phyloP scores from a whole-genome alignment of 1,140 invertebrate species.

The Trachymyrmex septentrionalis region DNA sequence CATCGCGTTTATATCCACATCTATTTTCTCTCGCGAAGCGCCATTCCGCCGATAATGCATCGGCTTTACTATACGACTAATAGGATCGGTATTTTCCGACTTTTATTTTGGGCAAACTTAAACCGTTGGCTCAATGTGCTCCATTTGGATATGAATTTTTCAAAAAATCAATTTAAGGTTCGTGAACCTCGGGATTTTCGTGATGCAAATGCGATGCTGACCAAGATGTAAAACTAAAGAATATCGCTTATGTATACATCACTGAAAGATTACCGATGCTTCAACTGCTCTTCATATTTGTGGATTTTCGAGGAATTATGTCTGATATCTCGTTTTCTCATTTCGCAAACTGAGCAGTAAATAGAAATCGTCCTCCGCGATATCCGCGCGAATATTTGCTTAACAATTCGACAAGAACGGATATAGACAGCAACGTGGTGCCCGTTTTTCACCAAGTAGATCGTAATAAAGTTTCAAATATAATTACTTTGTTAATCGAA shows the following conservation, averaged over 20 bases:
- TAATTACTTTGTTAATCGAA: neutral
- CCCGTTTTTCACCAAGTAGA: neutral
- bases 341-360: neutral
- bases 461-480: neutral
- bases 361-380: neutral
- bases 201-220: neutral
- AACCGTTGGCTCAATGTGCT: neutral
- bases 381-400: neutral
- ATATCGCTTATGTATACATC: neutral
- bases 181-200: constrained; percentile 27
- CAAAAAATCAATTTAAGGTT: constrained; percentile 29
- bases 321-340: neutral
- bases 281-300: neutral
- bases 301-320: neutral
- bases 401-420: constrained; percentile 9
- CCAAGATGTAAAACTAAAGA: constrained; percentile 12
- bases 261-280: constrained; percentile 11
- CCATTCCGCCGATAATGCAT: constrained; percentile 41
- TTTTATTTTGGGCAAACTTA: constrained; percentile 44
- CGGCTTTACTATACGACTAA: constrained; percentile 24
- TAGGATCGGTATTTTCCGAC: constrained; percentile 24
- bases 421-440: neutral
- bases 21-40: constrained; percentile 49
- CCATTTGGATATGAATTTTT: constrained; percentile 52
- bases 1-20: constrained; percentile 46